Evolutionary conservation across 1,140 invertebrate genomes (phyloP).

Genomic region (Pectinophora gossypiella): DNA sequence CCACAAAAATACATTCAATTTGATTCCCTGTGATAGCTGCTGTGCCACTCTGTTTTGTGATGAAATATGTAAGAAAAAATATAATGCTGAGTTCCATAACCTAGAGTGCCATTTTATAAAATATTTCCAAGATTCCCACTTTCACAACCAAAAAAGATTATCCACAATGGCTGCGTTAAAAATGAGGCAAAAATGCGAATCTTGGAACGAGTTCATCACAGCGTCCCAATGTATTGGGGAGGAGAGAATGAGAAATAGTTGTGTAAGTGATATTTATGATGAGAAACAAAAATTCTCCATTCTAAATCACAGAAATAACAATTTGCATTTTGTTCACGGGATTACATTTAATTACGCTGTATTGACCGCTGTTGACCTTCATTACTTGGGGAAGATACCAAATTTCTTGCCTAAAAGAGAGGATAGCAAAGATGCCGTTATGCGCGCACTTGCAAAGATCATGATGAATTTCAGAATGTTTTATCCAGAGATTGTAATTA

Average conservation of each 20-base stretch:
- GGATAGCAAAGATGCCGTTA: slow-evolving; percentile 12
- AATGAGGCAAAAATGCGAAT: slow-evolving; percentile 13
- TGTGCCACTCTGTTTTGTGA: slow-evolving; percentile 24
- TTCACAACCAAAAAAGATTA: neutral
- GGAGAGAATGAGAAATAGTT: slow-evolving; percentile 15
- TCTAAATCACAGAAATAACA: slow-evolving; percentile 14
- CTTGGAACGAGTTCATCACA: slow-evolving; percentile 24
- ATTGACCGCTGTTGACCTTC: slow-evolving; percentile 20
- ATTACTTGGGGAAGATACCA: slow-evolving; percentile 16
- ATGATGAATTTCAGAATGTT: slow-evolving; percentile 26
- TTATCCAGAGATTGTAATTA: slow-evolving; percentile 5
- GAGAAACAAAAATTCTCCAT: slow-evolving; percentile 12
- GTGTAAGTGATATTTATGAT: slow-evolving; percentile 21
- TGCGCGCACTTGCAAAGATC: slow-evolving; percentile 14
- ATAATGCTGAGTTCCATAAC: slow-evolving; percentile 22
- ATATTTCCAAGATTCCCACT: slow-evolving; percentile 7
- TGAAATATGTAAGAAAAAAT: slow-evolving; percentile 22
- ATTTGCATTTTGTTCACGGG: slow-evolving; percentile 24
- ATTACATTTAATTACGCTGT: slow-evolving; percentile 18
- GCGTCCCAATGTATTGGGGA: slow-evolving; percentile 17
- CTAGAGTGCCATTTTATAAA: slow-evolving; percentile 34
- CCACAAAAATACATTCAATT: slow-evolving; percentile 19
- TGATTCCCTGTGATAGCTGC: slow-evolving; percentile 32
- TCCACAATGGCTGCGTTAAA: slow-evolving; percentile 25
- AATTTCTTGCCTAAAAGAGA: slow-evolving; percentile 20